Evolutionary conservation across 2,888 invertebrate species (phyloP).

Genomic region (Nyleta sp.): DNA sequence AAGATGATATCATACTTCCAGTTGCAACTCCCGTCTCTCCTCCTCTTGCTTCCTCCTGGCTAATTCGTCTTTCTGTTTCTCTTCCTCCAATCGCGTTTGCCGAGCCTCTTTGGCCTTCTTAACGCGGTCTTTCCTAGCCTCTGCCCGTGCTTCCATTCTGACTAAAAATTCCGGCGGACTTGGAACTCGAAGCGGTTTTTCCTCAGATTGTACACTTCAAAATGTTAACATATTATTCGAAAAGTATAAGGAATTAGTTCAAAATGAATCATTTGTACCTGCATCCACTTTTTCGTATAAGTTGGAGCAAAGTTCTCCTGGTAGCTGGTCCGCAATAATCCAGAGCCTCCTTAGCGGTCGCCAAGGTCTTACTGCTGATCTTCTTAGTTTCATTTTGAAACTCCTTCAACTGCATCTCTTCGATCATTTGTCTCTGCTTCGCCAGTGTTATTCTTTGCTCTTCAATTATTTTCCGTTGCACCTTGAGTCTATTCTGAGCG

Average conservation of each 20-base stretch:
- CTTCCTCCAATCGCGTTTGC: conserved; percentile 81
- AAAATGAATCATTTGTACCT: conserved; percentile 67
- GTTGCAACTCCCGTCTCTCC: conserved; percentile 80
- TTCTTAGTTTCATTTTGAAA: conserved; percentile 85
- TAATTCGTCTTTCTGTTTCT: conserved; percentile 77
- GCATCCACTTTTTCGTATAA: conserved; percentile 76
- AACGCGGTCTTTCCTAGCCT: conserved; percentile 84
- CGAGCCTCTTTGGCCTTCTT: conserved; percentile 79
- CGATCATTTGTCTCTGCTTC: conserved; percentile 88
- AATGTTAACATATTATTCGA: neutral
- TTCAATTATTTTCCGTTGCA: conserved; percentile 89
- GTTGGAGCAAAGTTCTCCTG: conserved; percentile 73
- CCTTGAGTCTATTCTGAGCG: conserved; percentile 80
- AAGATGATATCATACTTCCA: conserved; percentile 74
- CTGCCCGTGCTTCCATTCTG: conserved; percentile 89
- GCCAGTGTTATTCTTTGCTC: conserved; percentile 88
- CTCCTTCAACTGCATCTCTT: conserved; percentile 88
- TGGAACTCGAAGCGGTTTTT: conserved; percentile 67
- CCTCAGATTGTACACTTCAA: conserved; percentile 70
- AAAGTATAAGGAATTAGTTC: neutral
- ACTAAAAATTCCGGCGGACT: conserved; percentile 86
- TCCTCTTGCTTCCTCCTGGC: conserved; percentile 80
- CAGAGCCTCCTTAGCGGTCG: conserved; percentile 85
- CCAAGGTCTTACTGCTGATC: conserved; percentile 83
- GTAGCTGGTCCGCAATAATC: conserved; percentile 80